Percentiles rank a stretch among this genome's conserved stretches.
Conservation (phyloP, 2,888 invertebrate species). For the Acanthacorydalis orientalis region DNA sequence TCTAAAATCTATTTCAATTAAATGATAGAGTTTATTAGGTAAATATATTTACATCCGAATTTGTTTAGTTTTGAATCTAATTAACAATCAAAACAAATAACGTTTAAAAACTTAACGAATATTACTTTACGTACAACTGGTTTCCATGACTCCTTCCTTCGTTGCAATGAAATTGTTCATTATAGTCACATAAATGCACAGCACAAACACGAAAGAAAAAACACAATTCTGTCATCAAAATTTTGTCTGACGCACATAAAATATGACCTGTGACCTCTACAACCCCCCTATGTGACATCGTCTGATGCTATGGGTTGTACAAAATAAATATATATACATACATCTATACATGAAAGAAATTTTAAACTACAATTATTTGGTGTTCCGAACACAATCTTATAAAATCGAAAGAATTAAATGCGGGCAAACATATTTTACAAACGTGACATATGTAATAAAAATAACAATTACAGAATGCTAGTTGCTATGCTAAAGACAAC, state of each 20-base stretch:
- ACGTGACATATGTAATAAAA: background rate
- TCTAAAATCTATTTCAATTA: too few relatives aligned
- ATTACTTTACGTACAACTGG: background rate
- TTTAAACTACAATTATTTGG: too few relatives aligned
- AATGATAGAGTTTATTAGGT: too few relatives aligned
- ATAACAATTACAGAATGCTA: background rate
- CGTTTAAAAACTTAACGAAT: too few relatives aligned
- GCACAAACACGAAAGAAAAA: background rate
- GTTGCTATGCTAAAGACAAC: background rate
- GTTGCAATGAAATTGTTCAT: background rate
- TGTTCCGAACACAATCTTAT: background rate
- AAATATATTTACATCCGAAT: too few relatives aligned
- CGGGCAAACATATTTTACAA: background rate
- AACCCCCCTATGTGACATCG: conserved; percentile 6
- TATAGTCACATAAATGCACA: background rate
- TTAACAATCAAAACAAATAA: too few relatives aligned
- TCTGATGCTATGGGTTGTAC: background rate
- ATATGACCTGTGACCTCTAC: conserved; percentile 10
- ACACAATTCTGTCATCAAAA: background rate
- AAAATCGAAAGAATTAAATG: background rate
- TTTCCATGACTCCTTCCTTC: too few relatives aligned
- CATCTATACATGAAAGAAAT: too few relatives aligned
- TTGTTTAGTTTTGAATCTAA: too few relatives aligned
- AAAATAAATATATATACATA: too few relatives aligned
- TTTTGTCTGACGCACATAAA: background rate